Conservation (phyloP, 2,113 vertebrate species). For the Catharus minimus region DNA sequence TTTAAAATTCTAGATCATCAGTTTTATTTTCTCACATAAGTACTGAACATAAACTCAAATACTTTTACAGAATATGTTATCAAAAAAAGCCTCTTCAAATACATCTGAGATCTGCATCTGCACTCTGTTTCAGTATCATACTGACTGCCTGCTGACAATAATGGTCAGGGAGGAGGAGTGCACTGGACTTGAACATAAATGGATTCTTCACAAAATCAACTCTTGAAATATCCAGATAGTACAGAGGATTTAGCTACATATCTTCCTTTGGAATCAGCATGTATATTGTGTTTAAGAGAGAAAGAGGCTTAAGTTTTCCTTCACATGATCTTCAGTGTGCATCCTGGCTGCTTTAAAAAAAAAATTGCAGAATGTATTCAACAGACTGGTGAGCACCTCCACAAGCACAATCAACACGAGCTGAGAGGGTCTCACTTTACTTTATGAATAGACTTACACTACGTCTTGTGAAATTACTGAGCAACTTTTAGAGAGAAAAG, state of each 20-base stretch:
- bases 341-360: neutral
- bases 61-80: constrained; percentile 32
- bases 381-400: constrained; percentile 52
- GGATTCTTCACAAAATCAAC: constrained; percentile 27
- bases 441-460: constrained; percentile 76
- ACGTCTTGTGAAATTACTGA: constrained; percentile 75
- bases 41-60: constrained; percentile 15
- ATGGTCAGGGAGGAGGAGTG: constrained; percentile 10
- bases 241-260: neutral
- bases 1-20: constrained; percentile 42
- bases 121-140: constrained; percentile 48
- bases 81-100: neutral
- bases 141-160: constrained; percentile 54
- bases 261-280: constrained; percentile 7
- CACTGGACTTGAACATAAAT: constrained; percentile 35
- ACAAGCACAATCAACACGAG: constrained; percentile 52
- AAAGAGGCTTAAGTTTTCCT: neutral
- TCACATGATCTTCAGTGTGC: neutral
- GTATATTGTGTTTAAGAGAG: neutral
- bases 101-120: constrained; percentile 41
- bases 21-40: constrained; percentile 39
- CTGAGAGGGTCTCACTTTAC: constrained; percentile 58
- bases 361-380: constrained; percentile 38
- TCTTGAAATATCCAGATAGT: neutral
- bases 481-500: constrained; percentile 68